Evolutionary conservation across 2,888 invertebrate species (phyloP), one percentile per base, ranked within the genome.

Genomic region (Nomada flava): DNA sequence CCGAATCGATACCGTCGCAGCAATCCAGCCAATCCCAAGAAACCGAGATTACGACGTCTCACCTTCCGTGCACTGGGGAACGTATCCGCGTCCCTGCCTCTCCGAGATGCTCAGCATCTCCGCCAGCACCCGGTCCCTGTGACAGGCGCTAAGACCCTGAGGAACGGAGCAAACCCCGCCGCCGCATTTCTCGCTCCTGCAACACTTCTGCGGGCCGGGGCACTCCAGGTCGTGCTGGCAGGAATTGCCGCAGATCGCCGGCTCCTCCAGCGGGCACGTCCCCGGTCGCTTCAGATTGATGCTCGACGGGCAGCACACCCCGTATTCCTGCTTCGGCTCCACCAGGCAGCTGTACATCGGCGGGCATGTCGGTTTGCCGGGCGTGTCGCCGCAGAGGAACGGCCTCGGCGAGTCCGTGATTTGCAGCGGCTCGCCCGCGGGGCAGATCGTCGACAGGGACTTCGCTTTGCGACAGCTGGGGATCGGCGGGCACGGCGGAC

Each of bases 291-390:
- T 95, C 69, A 97, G 95, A 89, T 96, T 96, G 79, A 97, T 91
- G 0, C 96, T 96, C 5, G 96, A 96, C 63, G 98, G 97, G 90
- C 98, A 98, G 91, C 98, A 98, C 18, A 98, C 97, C 0, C 98
- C 98, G 90, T 98, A 98, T 91, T 98, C 98, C 91, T 97, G 97
- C 85, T 96, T 96, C 93, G 95, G 95, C 90, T 97, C 97, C 11
- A 98, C 97, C 78, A 97, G 94, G 91, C 98, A 98, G 90, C 96
- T 95, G 93, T 97, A 97, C 82, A 97, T 94, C 0, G 97, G 97
- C 0, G 98, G 98, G 90, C 98, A 98, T 86, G 95, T 96, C 0
- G 98, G 98, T 94, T 97, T 97, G 50, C 97, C 97, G 7, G 97
- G 95, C 57, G 96, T 96, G 29, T 95, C 95, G 18, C 98, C 98